Evolutionary conservation across 2,888 invertebrate genomes (phyloP), one percentile per base, ranked within the genome.

Genomic region (Cerceris ruficornis): DNA sequence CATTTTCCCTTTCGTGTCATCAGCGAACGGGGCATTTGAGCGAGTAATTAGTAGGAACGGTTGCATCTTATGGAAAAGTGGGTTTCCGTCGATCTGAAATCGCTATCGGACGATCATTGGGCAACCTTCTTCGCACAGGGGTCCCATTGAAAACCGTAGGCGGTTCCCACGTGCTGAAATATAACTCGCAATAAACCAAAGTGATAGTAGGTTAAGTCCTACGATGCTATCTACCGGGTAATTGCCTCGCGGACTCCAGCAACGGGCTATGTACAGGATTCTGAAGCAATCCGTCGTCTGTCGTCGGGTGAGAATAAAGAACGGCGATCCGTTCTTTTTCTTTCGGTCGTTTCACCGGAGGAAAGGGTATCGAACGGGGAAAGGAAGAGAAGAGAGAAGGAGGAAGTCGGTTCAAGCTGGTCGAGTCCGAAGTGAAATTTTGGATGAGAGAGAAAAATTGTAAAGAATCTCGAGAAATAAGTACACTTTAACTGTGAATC

Each of bases 171-270:
- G 92, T 90, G 88, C 89, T 90, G 89, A 89, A 91, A 90, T 87
- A 87, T 90, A 91, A 90, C 88, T 90, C 85, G 90, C 89, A 91
- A 90, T 91, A 90, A 89, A 89, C 89, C 87, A 87, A 89, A 90
- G 91, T 89, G 90, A 91, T 91, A 91, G 91, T 91, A 91, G 90
- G 91, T 90, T 90, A 91, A 91, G 84, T 91, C 89, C 86, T 87
- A 84, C 86, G 91, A 91, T 91, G 85, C 80, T 91, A 92, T 92
- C 92, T 86, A 68, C 72, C 81, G 75, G 83, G 83, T 90, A 91
- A 91, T 91, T 90, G 88, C 88, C 86, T 87, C 83, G 84, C 80
- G 79, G 80, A 85, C 79, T 82, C 79, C 39, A 54, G 60, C 69
- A 67, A 80, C 75, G 75, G 50, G 68, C 77, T 76, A 62, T 55